Evolutionary conservation across 2,797 vertebrate genomes (phyloP), one percentile per base, ranked within the genome.

Genomic region (Gobionotothen gibberifrons): DNA sequence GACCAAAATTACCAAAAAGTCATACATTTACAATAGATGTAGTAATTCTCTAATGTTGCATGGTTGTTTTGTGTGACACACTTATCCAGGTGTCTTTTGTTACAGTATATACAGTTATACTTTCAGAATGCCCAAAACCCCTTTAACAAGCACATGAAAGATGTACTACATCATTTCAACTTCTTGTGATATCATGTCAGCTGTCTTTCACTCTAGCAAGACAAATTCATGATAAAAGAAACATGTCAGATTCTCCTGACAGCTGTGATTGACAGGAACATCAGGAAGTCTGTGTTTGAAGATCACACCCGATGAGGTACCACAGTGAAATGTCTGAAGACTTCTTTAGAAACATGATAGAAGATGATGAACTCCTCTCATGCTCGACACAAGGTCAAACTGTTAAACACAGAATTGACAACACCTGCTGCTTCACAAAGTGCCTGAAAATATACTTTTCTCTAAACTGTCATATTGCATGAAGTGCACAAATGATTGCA

Each of bases 211-310:
- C 32, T 15, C 12, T 40, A 56, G 36, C 16, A 6, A 36, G 40
- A 61, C 10, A 16, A 51, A n/a, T 19, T 16, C 36, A 66, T 56
- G 29, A 67, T 61, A 14, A 73, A 72, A 62, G 19, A 32, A 22
- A 76, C 19, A 19, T 64, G 53, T 64, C 16, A 43, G 53, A 69
- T 32, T 59, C 60, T 49, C n/a, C 19, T 77, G 83, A 87, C 85
- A 85, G 84, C 73, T 78, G 44, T 90, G 90, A 93, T 56, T 88
- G 91, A 91, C 90, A 85, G 63, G 21, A 49, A 67, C 69, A 70
- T 76, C 47, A 43, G 36, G 42, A 59, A 52, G 72, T 60, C 39
- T 62, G 49, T 29, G 56, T 85, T 86, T 88, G 89, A 89, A 85
- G 78, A 86, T 75, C 51, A 47, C 2, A 67, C 40, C 39, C 22